phyloP scores from a whole-genome alignment of 2,113 vertebrate genomes.

The Anolis sagrei region DNA sequence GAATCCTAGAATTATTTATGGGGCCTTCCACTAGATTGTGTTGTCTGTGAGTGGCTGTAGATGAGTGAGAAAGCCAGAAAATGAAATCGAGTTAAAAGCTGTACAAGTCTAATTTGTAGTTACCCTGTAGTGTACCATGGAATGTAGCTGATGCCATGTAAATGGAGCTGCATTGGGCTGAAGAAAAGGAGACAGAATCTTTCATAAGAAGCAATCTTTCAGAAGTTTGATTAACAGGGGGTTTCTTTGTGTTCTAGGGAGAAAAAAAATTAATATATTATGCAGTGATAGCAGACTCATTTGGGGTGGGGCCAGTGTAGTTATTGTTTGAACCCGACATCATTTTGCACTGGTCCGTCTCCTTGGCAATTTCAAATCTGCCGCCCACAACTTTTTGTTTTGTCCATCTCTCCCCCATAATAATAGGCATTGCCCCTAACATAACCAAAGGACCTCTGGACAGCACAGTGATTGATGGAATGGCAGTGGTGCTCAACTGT shows the following conservation, averaged over 20 bases:
- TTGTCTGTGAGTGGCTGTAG: neutral
- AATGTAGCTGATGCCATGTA: neutral
- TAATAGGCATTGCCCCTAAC: slow-evolving; percentile 93
- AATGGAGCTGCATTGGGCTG: neutral
- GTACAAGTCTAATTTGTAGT: neutral
- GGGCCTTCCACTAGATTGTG: neutral
- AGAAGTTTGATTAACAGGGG: too few relatives aligned
- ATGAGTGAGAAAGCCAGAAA: neutral
- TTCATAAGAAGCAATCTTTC: neutral
- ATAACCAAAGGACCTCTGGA: slow-evolving; percentile 95
- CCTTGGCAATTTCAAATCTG: neutral
- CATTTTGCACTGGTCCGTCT: neutral
- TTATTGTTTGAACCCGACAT: too few relatives aligned
- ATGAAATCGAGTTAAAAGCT: neutral
- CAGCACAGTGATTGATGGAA: slow-evolving; percentile 96
- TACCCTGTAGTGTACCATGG: neutral
- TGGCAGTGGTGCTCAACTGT: slow-evolving; percentile 91
- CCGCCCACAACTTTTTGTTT: neutral
- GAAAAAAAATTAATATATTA: neutral
- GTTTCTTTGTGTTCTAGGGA: neutral
- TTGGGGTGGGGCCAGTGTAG: neutral
- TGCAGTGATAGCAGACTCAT: neutral
- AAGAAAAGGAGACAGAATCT: neutral
- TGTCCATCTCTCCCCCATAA: slow-evolving; percentile 20
- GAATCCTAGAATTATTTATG: neutral